These are phyloP conservation scores for Hemibagrus guttatus DNA, from an alignment of 2,797 vertebrate species.

Conservation along the genomic window DNA sequence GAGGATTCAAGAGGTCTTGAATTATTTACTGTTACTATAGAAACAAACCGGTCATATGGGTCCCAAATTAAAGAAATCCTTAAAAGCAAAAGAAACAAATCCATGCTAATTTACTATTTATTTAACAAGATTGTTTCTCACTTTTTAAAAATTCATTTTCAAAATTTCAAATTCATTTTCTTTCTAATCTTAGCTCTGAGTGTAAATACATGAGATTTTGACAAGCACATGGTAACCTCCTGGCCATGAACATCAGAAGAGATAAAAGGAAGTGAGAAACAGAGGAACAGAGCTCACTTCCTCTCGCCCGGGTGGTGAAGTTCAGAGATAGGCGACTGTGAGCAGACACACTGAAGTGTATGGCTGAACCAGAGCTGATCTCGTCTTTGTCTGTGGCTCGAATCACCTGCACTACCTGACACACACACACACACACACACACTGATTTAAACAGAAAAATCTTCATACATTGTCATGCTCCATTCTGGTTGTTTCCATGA, in stretches of 20 bases:
- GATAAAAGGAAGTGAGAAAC: conserved; percentile 18
- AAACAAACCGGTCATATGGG: not conserved
- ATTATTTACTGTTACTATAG: not conserved
- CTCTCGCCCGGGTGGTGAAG: conserved; percentile 79
- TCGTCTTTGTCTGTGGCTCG: conserved; percentile 82
- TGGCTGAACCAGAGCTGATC: conserved; percentile 69
- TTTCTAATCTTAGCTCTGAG: not conserved
- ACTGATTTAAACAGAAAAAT: not conserved
- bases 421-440: conserved; percentile 33
- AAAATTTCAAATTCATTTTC: not conserved
- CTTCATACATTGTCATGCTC: not conserved
- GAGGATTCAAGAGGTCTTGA: not conserved
- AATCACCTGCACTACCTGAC: conserved; percentile 83
- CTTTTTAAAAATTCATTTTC: not conserved
- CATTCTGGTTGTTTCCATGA: not conserved
- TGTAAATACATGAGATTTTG: not conserved
- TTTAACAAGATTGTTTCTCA: not conserved
- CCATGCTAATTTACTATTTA: not conserved
- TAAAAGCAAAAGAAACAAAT: not conserved
- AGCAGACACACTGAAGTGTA: conserved; percentile 81
- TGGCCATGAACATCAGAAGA: not conserved
- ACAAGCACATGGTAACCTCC: not conserved
- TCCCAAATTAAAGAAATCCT: not conserved
- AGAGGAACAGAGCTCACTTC: conserved; percentile 69
- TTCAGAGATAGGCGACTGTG: conserved; percentile 77